Evolutionary conservation across 2,888 invertebrate genomes (phyloP), one percentile per base, ranked within the genome.

Genomic region (Scaeva pyrastri): DNA sequence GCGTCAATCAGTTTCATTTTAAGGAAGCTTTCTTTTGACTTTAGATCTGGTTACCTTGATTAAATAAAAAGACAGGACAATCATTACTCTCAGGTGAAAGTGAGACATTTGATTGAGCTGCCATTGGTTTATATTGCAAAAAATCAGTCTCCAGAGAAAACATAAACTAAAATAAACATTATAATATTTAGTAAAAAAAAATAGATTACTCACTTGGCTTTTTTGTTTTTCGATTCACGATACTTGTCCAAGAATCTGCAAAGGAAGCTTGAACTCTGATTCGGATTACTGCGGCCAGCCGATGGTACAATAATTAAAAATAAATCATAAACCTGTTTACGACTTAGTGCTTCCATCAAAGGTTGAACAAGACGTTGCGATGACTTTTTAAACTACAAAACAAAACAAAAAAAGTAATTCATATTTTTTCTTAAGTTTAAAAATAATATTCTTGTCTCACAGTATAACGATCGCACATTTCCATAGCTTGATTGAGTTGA

Each of bases 271-370:
- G 91, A 91, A 39, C 77, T 89, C 23, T 91, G 87, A 0, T 80
- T 83, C 1, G 90, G 89, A 89, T 92, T 91, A 6, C 91, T 89
- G 16, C 91, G 91, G 0, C 90, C 90, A 23, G 89, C 91, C 52
- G 90, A 89, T 41, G 92, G 92, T 62, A 91, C 91, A 83, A 92
- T 89, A 8, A 89, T 90, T 71, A 92, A 52, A 74, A 92, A 92
- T 8, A 91, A 87, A 88, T 92, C 92, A 62, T 90, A 92, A 2
- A 89, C 78, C 55, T 89, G 75, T 6, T 79, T 64, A 58, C 89
- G 88, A 16, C 58, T 23, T 11, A 90, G 62, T 1, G 90, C 92
- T 23, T 89, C 79, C 10, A 87, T 52, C 12, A 92, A 19, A 7
- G 92, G 90, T 19, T 88, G 83, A 3, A 88, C 88, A 10, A 92